Evolutionary conservation across 2,888 invertebrate genomes (phyloP).

Genomic region (Augochlorella aurata): DNA sequence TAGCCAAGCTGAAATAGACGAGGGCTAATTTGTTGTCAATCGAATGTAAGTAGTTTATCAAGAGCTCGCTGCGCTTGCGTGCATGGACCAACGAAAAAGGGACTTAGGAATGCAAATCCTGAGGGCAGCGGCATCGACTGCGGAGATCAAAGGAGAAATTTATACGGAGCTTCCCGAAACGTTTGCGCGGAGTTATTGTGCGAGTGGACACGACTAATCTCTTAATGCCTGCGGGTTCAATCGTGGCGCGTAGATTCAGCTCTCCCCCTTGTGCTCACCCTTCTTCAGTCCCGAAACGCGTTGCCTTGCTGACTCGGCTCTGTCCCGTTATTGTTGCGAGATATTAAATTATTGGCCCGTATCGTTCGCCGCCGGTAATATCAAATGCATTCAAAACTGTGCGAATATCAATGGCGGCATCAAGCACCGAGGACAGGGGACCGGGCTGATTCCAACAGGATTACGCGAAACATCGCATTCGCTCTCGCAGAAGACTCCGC

Average conservation of each 20-base stretch:
- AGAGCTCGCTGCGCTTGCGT: background rate
- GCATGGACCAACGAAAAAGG: background rate
- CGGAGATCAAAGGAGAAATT: slow-evolving; percentile 23
- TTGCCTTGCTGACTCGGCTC: slow-evolving; percentile 14
- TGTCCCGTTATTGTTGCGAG: slow-evolving; percentile 41
- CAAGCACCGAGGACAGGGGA: slow-evolving; percentile 38
- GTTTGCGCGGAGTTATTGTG: slow-evolving; percentile 14
- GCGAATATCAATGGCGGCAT: slow-evolving; percentile 65
- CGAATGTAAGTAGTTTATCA: background rate
- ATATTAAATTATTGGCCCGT: slow-evolving; percentile 64
- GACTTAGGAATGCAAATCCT: slow-evolving; percentile 30
- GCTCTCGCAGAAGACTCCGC: background rate
- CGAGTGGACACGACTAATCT: slow-evolving; percentile 58
- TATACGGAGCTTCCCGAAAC: slow-evolving; percentile 12
- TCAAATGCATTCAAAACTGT: slow-evolving; percentile 56
- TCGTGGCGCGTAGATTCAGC: slow-evolving; percentile 12
- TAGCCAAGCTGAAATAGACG: no score
- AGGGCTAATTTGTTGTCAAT: background rate
- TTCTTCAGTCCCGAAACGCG: slow-evolving; percentile 13
- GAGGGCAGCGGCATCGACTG: background rate
- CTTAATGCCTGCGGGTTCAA: slow-evolving; percentile 44
- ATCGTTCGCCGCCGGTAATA: slow-evolving; percentile 48
- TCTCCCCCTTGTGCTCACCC: background rate
- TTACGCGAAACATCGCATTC: slow-evolving; percentile 47
- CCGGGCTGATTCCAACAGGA: slow-evolving; percentile 49